Conservation (phyloP, 2,113 vertebrate species). For the Aphyosemion australe region DNA sequence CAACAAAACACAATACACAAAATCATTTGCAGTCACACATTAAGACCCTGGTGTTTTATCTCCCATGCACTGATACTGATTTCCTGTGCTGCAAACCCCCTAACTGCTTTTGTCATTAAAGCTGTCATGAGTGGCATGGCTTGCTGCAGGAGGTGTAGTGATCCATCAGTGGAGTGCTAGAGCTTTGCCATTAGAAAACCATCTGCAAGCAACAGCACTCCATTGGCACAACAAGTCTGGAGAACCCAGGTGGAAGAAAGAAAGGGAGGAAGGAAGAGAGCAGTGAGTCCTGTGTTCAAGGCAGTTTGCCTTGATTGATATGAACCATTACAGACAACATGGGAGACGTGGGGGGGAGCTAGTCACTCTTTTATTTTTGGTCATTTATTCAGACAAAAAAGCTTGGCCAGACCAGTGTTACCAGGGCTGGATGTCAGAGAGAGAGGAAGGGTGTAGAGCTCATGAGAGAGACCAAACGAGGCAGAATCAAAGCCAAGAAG, state of each 20-base stretch:
- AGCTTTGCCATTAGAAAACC: conserved; percentile 72
- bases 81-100: conserved; percentile 41
- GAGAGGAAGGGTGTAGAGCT: background rate
- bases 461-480: background rate
- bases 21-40: conserved; percentile 55
- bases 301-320: conserved; percentile 73
- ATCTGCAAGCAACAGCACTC: conserved; percentile 73
- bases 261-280: conserved; percentile 9
- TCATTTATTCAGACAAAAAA: conserved; percentile 62
- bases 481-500: conserved; percentile 13
- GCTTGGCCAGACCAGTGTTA: conserved; percentile 31
- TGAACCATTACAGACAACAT: conserved; percentile 71
- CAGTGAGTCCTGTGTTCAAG: conserved; percentile 32
- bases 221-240: conserved; percentile 61
- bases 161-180: conserved; percentile 68
- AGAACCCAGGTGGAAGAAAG: conserved; percentile 44
- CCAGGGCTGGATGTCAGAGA: conserved; percentile 13
- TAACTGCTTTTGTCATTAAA: conserved; percentile 66
- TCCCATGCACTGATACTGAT: conserved; percentile 44
- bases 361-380: conserved; percentile 65
- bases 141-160: conserved; percentile 64
- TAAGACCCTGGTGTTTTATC: conserved; percentile 40
- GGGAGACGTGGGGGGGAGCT: conserved; percentile 56
- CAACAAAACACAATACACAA: conserved; percentile 27
- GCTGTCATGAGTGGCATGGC: conserved; percentile 63